phyloP scores from a whole-genome alignment of 2,113 vertebrate genomes.

The Petaurus breviceps region DNA sequence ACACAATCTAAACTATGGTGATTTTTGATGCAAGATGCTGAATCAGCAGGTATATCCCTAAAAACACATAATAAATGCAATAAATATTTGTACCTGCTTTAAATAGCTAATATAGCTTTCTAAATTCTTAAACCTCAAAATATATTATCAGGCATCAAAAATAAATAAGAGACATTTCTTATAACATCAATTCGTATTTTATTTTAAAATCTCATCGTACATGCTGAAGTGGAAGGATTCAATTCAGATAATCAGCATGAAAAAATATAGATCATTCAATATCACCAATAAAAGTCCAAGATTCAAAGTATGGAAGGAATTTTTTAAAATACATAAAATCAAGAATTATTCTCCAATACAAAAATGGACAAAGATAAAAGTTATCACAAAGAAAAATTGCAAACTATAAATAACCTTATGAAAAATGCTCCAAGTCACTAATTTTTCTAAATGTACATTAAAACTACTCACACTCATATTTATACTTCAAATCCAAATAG shows the following conservation, averaged over 20 bases:
- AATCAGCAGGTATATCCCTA: not conserved
- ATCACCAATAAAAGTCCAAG: not conserved
- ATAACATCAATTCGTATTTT: not conserved
- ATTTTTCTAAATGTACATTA: not conserved
- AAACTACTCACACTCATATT: not conserved
- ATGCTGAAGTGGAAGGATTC: not conserved
- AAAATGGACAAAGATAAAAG: not conserved
- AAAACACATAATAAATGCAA: not conserved
- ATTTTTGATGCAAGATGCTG: not conserved
- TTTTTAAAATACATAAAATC: not conserved
- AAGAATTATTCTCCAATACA: not conserved
- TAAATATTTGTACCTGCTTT: not conserved
- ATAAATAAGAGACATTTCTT: not conserved
- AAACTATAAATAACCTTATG: not conserved
- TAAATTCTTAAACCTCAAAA: not conserved
- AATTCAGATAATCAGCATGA: not conserved
- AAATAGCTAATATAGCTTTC: not conserved
- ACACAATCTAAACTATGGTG: not conserved
- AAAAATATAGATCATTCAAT: not conserved
- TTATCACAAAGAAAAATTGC: not conserved
- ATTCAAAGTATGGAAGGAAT: not conserved
- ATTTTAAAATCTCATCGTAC: not conserved
- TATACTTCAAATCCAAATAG: not conserved
- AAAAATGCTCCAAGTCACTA: not conserved
- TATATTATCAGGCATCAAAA: not conserved